Evolutionary conservation across 1,140 invertebrate genomes (phyloP), one percentile per base, ranked within the genome.

Genomic region (Drosophila pseudoananassae): DNA sequence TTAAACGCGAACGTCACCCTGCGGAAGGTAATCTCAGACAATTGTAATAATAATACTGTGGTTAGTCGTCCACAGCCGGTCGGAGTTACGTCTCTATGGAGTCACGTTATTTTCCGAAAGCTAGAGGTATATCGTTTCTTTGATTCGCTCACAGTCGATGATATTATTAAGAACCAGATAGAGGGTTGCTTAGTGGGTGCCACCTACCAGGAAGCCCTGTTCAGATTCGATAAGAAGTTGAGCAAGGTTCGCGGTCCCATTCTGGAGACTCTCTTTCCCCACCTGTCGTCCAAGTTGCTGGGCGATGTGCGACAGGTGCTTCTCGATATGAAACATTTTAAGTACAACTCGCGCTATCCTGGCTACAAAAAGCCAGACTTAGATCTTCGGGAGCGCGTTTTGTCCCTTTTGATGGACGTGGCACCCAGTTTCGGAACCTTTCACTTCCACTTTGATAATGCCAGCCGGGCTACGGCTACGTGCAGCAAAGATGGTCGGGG

Each of bases 11-110:
- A 36, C 9, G 45, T 64, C 9, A 56, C 20, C 1, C 12, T 17
- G n/a, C 46, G 64, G 12, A 80, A 78, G 82, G 78, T 85, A 85
- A 87, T 36, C 66, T 12, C 36, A 45, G 46, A 36, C 7, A 20
- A 29, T 55, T 7, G 3, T 27, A 73, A 25, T 25, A 46, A 40
- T 69, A 20, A 43, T 1, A 14, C 9, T 12, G 33, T 36, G 4
- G 12, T n/a, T n/a, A 36, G 12, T 43, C 7, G 23, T 9, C 10
- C 23, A 0, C 0, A 20, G 4, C 15, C 23, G 3, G 8, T 5
- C 14, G 6, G 0, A 10, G 25, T 1, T 8, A 12, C 23, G 1
- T 6, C 7, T 2, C 27, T 25, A 12, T 15, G 23, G 8, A n/a
- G 43, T 23, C 46, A 12, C n/a, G 17, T 52, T 36, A 15, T 87